Conservation (phyloP, 2,888 invertebrate genomes). For the Scelioninae gen. 1 region DNA sequence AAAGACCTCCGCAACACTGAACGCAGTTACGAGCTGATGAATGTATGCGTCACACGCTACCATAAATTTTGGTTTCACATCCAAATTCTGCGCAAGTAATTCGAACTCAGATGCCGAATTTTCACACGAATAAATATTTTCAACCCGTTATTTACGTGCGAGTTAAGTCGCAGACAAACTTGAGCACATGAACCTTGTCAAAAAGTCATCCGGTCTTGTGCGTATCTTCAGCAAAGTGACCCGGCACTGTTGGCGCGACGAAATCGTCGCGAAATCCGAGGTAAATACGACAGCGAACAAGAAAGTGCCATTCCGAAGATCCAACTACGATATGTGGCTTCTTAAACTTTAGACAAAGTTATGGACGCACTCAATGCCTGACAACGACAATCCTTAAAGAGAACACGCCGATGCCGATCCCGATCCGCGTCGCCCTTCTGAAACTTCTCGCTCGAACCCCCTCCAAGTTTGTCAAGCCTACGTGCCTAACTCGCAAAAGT, state of each 20-base stretch:
- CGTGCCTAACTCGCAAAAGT: constrained; percentile 50
- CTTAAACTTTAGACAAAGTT: constrained; percentile 68
- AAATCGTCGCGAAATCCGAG: constrained; percentile 50
- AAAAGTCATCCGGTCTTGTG: not conserved
- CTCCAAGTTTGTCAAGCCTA: not conserved
- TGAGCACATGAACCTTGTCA: not conserved
- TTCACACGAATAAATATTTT: constrained; percentile 37
- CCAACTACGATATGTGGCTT: constrained; percentile 60
- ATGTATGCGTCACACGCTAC: constrained; percentile 54
- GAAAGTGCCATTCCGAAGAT: constrained; percentile 63
- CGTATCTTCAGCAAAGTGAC: constrained; percentile 26
- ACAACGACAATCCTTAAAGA: constrained; percentile 33
- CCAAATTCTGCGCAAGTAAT: constrained; percentile 31
- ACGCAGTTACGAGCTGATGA: constrained; percentile 46
- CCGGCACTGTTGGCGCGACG: constrained; percentile 30
- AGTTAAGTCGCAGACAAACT: not conserved
- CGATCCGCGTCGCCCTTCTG: not conserved
- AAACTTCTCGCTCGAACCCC: not conserved
- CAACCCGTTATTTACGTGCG: not conserved
- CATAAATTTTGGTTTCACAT: constrained; percentile 40
- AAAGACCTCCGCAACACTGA: constrained; percentile 43
- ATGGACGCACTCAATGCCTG: constrained; percentile 55
- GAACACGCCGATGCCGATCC: constrained; percentile 13
- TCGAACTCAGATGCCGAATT: constrained; percentile 13
- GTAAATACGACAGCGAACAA: constrained; percentile 67